Base-by-base conservation (phyloP, 2,113 vertebrate genomes). In the Oryzias javanicus region DNA sequence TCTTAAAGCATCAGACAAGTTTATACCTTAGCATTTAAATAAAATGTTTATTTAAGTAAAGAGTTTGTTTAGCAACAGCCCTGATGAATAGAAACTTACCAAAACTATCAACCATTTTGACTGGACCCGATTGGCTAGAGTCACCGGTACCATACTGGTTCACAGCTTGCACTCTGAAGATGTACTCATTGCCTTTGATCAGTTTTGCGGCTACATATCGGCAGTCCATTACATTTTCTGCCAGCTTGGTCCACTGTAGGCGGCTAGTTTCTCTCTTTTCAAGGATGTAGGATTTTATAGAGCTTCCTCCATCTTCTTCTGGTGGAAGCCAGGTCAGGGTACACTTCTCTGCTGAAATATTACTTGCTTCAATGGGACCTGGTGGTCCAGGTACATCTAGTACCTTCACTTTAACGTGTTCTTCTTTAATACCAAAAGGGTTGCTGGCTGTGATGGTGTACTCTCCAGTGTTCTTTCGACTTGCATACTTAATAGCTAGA, bases 201-300 rank as follows among this genome's bases (percentile, higher is more conserved):
- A 99, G 90, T 81, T 98, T 98, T 81, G 81, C 91, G 52, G 92
- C 94, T 73, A 97, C 90, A 64, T 92, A 89, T 79, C 96, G 94
- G 78, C 96, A 99, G 78, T 94, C 91, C 80, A 95, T 86, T 49
- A 99, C 78, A 69, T 97, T 93, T 87, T 98, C 97, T 52, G 96
- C 92, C 58, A 99, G 83, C 76, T 95, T 89, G 58, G 97, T 99
- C 97, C 97, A 99, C 74, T 98, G 94, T 49, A 99, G 92, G 45
- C 97, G 94, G 51, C 97, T 97, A 20, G 97, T 99, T 90, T 99
- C 97, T 90, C 97, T 94, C 90, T 99, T 99, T 89, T 99, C 97
- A 27, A 99, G 92, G 53, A 91, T 82, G 29, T 99, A 99, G 20
- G 94, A 98, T 79, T 97, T 98, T 73, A 99, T 92, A 29, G 93